Evolutionary conservation across 2,888 invertebrate genomes (phyloP), one percentile per base, ranked within the genome.

Genomic region (Phymatocera aterrima): DNA sequence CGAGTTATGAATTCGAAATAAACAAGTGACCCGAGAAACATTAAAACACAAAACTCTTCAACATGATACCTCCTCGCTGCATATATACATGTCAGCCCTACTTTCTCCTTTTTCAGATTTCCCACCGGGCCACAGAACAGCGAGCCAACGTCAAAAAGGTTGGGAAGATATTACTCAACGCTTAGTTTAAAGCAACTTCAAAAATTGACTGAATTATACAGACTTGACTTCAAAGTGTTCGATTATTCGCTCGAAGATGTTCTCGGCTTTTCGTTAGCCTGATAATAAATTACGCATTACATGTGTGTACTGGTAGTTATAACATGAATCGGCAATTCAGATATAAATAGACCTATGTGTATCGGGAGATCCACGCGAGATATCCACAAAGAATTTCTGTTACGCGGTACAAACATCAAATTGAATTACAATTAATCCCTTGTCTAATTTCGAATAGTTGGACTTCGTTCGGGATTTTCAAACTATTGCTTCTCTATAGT

Each of bases 161-260:
- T 97, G 3, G 92, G 93, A 80, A 92, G 92, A 70, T 97, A 96
- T 89, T 97, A 95, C 89, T 94, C 94, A 37, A 94, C 94, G 46
- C 90, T 97, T 77, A 94, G 95, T 60, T 92, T 95, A 79, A 93
- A 94, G 31, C 94, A 95, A 80, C 94, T 97, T 77, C 92, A 94
- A 80, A 93, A 93, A 82, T 91, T 98, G 61, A 95, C 95, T 85
- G 93, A 94, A 85, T 91, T 96, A 60, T 97, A 97, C 90, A 93
- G 93, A 85, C 91, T 93, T 75, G 98, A 98, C 91, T 96, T 96
- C 88, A 94, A 94, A 86, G 91, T 97, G 85, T 98, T 97, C 87
- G 95, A 95, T 83, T 97, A 97, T 85, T 93, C 94, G 81, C 88
- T 96, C 80, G 95, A 96, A 82, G 95, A 95, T 85, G 93, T 96